These are phyloP conservation scores for Illadopsis cleaveri DNA, from an alignment of 2,113 vertebrate species.

Conservation along the genomic window DNA sequence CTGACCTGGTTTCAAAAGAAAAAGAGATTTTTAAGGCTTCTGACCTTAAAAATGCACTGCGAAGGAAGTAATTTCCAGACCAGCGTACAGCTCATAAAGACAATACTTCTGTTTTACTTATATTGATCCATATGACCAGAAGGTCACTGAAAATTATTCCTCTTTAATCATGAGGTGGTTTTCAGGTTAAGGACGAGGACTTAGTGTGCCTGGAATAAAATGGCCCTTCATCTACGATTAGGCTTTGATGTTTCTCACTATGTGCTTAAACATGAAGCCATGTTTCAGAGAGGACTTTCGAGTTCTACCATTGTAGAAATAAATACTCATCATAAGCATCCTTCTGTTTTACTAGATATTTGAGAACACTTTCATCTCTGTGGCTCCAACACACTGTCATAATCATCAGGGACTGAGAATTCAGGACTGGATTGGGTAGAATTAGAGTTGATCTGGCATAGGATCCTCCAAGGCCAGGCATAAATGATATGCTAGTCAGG, in stretches of 20 bases:
- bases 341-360: neutral
- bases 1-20: neutral
- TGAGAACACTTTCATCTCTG: neutral
- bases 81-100: neutral
- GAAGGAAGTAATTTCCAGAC: neutral
- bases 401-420: neutral
- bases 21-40: neutral
- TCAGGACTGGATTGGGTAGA: neutral
- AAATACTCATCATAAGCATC: neutral
- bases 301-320: neutral
- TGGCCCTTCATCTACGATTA: neutral
- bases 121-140: neutral
- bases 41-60: neutral
- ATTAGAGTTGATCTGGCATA: neutral
- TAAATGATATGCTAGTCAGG: neutral
- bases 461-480: neutral
- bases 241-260: conserved; percentile 13
- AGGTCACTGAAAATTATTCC: neutral
- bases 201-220: neutral
- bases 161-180: neutral
- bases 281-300: neutral
- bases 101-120: neutral
- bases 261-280: neutral
- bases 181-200: neutral
- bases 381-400: neutral